A percentile compares a stretch with the other conserved stretches of the same genome.
Evolutionary conservation across 2,888 invertebrate genomes (phyloP).

Genomic region (Thecocarcelia acutangulata): DNA sequence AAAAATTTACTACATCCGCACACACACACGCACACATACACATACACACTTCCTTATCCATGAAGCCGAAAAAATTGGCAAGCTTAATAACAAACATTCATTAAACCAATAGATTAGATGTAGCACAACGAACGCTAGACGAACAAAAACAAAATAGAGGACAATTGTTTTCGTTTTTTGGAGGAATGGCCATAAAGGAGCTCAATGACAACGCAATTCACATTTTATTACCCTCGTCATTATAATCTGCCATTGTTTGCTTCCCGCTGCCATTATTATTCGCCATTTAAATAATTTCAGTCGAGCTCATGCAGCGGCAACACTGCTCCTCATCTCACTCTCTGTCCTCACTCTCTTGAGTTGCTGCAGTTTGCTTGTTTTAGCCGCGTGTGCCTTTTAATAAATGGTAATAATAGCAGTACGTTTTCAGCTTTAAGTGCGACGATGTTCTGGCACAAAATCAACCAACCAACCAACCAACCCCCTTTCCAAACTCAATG

Average conservation of each 20-base stretch:
- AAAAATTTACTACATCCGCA: constrained; percentile 61
- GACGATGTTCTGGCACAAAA: constrained; percentile 21
- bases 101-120: constrained; percentile 55
- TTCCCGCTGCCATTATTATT: constrained; percentile 80
- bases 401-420: constrained; percentile 55
- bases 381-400: constrained; percentile 69
- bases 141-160: constrained; percentile 18
- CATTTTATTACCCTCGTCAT: constrained; percentile 80
- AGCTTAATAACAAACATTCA: constrained; percentile 34
- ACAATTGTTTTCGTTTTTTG: neutral
- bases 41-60: neutral
- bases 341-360: constrained; percentile 1
- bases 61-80: constrained; percentile 35
- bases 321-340: neutral
- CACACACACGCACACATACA: constrained; percentile 16
- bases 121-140: constrained; percentile 6
- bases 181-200: constrained; percentile 57
- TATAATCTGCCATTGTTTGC: constrained; percentile 76
- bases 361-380: constrained; percentile 30
- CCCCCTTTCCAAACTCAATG: neutral
- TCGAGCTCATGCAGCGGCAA: constrained; percentile 74
- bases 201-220: constrained; percentile 74
- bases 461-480: too few relatives aligned
- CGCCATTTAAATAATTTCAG: constrained; percentile 80
- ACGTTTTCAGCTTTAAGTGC: neutral